These are phyloP conservation scores for Heterocephalus glaber DNA, from an alignment of 2,113 vertebrate genomes.

Conservation along the genomic window DNA sequence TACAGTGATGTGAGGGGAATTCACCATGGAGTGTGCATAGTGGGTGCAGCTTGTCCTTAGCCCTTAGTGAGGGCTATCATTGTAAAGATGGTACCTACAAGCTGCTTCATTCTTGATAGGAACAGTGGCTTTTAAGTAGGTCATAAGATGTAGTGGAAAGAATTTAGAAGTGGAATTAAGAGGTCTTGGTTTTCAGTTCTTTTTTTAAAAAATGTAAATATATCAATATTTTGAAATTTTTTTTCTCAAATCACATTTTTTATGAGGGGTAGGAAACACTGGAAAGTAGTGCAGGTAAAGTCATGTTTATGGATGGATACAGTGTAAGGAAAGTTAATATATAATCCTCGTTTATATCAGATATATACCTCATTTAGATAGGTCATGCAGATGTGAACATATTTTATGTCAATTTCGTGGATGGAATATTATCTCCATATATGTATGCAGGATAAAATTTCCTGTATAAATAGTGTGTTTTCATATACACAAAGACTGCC, in stretches of 20 bases:
- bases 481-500: not conserved
- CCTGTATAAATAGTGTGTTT: not conserved
- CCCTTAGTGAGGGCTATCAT: slow-evolving; percentile 1
- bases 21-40: not conserved
- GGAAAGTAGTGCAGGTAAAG: not conserved
- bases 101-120: slow-evolving; percentile 35
- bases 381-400: not conserved
- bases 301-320: not conserved
- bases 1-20: not conserved
- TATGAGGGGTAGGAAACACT: not conserved
- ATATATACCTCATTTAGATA: not conserved
- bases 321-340: not conserved
- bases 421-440: not conserved
- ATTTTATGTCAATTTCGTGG: not conserved
- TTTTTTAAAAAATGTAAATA: not conserved
- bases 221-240: not conserved
- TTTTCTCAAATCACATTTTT: not conserved
- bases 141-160: slow-evolving; percentile 34
- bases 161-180: slow-evolving; percentile 32
- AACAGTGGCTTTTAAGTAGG: slow-evolving; percentile 48
- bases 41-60: not conserved
- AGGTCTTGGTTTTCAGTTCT: not conserved
- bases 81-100: slow-evolving; percentile 50
- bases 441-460: not conserved
- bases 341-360: not conserved